Evolutionary conservation across 2,797 vertebrate genomes (phyloP), one percentile per base, ranked within the genome.

Genomic region (Chromis chromis): DNA sequence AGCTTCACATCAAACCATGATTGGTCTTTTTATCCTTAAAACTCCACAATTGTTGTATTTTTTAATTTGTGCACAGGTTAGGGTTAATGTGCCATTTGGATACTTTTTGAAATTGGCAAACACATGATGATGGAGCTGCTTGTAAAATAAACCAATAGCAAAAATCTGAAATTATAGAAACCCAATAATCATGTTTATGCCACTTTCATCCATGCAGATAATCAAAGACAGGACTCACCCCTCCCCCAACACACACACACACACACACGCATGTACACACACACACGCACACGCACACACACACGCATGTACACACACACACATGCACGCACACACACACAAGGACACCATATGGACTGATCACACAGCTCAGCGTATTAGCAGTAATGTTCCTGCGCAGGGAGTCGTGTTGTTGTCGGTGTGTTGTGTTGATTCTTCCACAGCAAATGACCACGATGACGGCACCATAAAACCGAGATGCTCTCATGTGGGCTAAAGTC

Each of bases 361-460:
- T 70, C 71, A 78, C 75, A 83, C 74, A 62, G 77, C 65, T 72
- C 56, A 60, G 66, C 55, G 76, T 61, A 75, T 85, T 70, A 84
- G 21, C 50, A 63, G 50, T 71, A 24, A 69, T 66, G 59, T 76
- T 60, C 49, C 65, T 78, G 64, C 61, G 40, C 68, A 78, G 74
- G 1, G 50, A 62, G 56, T 60, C 10, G 49, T 10, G 64, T 39
- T 63, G 31, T 62, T 44, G 13, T 60, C 17, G 11, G 13, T 31
- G 50, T 42, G 39, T 10, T n/a, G 1, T 88, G 82, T 89, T 89
- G 83, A 91, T 85, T 74, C 31, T 83, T 71, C 62, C 31, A 52
- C 7, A 13, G 48, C 49, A 72, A 82, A 84, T 82, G 67, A 62
- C 31, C 74, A n/a, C 36, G 6, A 33, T 33, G 31, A 8, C 31